Evolutionary conservation across 2,888 invertebrate species (phyloP).

Genomic region (Andrena bucephala): DNA sequence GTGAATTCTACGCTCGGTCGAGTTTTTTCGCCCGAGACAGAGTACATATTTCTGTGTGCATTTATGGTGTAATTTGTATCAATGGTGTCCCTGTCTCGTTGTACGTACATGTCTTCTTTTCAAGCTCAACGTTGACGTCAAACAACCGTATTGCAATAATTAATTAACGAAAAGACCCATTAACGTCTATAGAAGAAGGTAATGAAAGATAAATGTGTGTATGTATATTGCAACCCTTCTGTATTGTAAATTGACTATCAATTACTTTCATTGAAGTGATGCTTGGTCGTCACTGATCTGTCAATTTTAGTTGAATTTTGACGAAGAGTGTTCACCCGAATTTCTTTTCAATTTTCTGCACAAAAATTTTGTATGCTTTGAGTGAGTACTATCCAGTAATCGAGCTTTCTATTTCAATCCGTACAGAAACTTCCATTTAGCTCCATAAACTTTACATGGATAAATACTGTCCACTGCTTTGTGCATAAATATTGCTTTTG

Average conservation of each 20-base stretch:
- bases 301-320: not conserved
- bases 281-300: no score
- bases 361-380: conserved; percentile 2
- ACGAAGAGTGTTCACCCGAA: not conserved
- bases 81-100: conserved; percentile 43
- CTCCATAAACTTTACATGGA: not conserved
- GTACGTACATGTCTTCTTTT: conserved; percentile 17
- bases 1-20: conserved; percentile 23
- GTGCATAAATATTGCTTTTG: not conserved
- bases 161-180: not conserved
- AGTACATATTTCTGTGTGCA: conserved; percentile 48
- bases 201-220: conserved; percentile 5
- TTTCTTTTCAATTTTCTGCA: conserved; percentile 12
- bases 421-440: no score
- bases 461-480: not conserved
- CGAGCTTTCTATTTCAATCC: conserved; percentile 1
- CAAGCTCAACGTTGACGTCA: conserved; percentile 53
- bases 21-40: conserved; percentile 22
- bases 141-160: not conserved
- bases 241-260: conserved; percentile 9
- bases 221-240: conserved; percentile 16
- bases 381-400: conserved; percentile 1
- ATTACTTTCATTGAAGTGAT: not conserved
- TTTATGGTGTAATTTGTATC: conserved; percentile 41
- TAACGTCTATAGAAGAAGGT: not conserved